A percentile compares a stretch with the other conserved stretches of the same genome.
Conservation (phyloP, 2,113 vertebrate genomes). For the Hydropotes inermis region DNA sequence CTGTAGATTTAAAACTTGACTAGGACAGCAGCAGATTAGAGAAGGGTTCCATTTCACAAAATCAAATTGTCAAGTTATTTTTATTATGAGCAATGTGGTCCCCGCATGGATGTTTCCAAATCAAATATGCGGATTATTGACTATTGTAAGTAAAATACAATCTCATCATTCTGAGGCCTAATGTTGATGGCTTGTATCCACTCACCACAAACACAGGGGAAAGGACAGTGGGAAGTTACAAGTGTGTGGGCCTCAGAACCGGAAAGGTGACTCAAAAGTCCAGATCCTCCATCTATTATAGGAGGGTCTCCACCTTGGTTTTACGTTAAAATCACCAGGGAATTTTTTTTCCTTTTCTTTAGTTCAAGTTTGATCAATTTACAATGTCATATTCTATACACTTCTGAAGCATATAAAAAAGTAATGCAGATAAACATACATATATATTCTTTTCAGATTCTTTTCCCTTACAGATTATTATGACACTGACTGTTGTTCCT, state of each 20-base stretch:
- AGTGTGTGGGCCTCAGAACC: neutral
- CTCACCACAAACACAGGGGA: neutral
- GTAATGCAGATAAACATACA: neutral
- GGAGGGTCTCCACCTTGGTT: neutral
- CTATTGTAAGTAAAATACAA: constrained; percentile 70
- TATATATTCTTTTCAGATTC: neutral
- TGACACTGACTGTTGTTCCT: neutral
- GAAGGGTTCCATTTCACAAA: neutral
- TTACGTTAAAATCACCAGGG: neutral
- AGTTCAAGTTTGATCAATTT: neutral
- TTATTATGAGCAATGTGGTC: constrained; percentile 52
- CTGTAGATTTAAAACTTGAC: constrained; percentile 73
- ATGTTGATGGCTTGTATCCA: neutral
- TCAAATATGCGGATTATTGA: constrained; percentile 49
- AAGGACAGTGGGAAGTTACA: neutral
- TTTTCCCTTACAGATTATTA: neutral
- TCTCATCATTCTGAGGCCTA: constrained; percentile 38
- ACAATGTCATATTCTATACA: neutral
- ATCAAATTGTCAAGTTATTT: neutral
- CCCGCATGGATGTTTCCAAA: constrained; percentile 47
- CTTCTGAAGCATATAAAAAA: neutral
- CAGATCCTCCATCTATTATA: neutral
- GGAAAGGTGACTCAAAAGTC: neutral
- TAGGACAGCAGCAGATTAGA: constrained; percentile 77
- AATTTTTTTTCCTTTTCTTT: neutral